Conservation (phyloP, 1,140 invertebrate genomes). For the Artemia franciscana region DNA sequence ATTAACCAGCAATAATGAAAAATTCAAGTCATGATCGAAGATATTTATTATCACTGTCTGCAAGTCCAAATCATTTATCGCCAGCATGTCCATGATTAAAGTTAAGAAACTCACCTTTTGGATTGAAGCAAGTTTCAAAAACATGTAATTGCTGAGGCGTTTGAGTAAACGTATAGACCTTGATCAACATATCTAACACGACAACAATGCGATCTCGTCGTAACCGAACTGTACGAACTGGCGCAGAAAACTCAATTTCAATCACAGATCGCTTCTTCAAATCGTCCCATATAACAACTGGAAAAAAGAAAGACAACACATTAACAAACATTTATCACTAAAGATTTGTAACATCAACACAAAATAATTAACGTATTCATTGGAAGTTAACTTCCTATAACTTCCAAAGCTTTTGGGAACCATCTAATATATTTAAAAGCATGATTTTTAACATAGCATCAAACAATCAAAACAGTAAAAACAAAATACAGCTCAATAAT, state of each 20-base stretch:
- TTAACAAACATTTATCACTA: background rate
- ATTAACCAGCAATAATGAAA: no score
- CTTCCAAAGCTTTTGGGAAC: background rate
- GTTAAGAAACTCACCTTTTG: conserved; percentile 33
- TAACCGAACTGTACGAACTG: conserved; percentile 68
- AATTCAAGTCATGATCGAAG: no score
- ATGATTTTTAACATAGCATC: no score
- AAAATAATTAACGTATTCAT: no score
- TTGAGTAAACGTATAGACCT: conserved; percentile 90
- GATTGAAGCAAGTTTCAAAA: conserved; percentile 85
- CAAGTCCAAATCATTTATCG: no score
- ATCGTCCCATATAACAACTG: conserved; percentile 95
- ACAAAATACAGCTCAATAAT: no score
- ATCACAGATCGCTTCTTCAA: conserved; percentile 78
- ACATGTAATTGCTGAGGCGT: conserved; percentile 82
- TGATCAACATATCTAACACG: conserved; percentile 79
- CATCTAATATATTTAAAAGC: no score
- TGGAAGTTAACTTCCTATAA: background rate
- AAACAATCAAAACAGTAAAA: no score
- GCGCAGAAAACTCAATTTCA: conserved; percentile 73
- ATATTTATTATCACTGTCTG: no score
- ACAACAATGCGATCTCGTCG: conserved; percentile 87
- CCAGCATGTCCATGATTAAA: no score
- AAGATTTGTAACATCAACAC: background rate
- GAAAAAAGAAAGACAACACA: conserved; percentile 14